These are phyloP conservation scores for Trichonephila clavata DNA, from an alignment of 1,140 invertebrate species.

Conservation along the genomic window DNA sequence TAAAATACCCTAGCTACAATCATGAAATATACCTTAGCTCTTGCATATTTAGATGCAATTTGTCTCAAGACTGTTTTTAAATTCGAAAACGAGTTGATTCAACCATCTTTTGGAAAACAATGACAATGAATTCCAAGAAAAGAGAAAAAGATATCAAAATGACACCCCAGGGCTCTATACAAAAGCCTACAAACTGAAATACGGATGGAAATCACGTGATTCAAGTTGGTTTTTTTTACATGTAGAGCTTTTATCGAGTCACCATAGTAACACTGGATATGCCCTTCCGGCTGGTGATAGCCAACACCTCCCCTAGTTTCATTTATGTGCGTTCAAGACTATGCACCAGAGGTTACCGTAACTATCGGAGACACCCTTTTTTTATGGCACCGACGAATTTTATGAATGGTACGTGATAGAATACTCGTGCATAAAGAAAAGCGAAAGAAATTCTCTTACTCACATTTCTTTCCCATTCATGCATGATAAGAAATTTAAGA, in stretches of 20 bases:
- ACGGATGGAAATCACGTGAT: conserved; percentile 62
- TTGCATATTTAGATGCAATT: neutral
- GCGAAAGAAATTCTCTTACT: neutral
- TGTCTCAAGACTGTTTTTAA: neutral
- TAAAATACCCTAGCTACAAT: neutral
- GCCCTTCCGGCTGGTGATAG: conserved; percentile 29
- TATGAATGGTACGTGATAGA: conserved; percentile 9
- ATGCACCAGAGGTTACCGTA: neutral
- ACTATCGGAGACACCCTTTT: neutral
- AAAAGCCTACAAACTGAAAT: conserved; percentile 54
- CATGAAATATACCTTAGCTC: neutral
- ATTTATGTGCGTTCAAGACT: conserved; percentile 6
- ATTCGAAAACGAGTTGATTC: neutral
- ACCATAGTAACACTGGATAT: conserved; percentile 51
- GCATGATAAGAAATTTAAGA: neutral
- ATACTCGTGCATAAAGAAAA: conserved; percentile 4
- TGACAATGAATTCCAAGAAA: conserved; percentile 25
- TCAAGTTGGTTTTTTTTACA: conserved; percentile 27
- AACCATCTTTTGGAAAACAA: neutral
- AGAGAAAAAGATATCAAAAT: neutral
- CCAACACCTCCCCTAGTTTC: conserved; percentile 6
- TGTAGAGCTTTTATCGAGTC: conserved; percentile 51
- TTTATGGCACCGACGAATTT: neutral
- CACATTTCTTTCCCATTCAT: neutral
- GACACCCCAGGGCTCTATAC: conserved; percentile 19